Evolutionary conservation across 1,140 invertebrate species (phyloP).

Genomic region (Pachypeltis micranthus): DNA sequence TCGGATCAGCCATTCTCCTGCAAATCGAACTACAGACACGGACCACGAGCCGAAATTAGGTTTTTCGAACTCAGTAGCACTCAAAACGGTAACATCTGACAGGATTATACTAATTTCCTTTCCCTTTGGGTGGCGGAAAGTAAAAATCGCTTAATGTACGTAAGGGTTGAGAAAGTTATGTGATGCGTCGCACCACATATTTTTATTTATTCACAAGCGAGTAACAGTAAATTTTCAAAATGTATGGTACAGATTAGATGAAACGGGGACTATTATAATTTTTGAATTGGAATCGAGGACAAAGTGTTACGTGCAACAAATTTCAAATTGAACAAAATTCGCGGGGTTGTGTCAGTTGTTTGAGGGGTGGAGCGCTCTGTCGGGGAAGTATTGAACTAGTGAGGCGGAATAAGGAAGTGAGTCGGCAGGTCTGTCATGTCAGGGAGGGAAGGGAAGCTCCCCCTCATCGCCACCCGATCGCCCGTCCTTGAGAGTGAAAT

Average conservation of each 20-base stretch:
- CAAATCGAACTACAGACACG: too few species aligned
- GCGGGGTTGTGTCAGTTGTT: neutral
- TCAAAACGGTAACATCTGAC: too few species aligned
- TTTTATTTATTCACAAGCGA: neutral
- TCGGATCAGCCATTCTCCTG: too few species aligned
- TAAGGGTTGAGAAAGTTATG: neutral
- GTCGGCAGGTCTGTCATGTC: neutral
- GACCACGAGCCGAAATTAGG: too few species aligned
- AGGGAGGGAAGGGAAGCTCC: too few species aligned
- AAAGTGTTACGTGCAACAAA: neutral
- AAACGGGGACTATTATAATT: neutral
- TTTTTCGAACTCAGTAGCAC: too few species aligned
- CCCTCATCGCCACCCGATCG: too few species aligned
- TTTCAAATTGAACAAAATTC: neutral
- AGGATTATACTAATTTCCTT: too few species aligned
- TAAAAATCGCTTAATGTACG: too few species aligned
- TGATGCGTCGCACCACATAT: neutral
- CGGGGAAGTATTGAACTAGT: neutral
- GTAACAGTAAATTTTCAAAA: too few species aligned
- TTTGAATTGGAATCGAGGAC: neutral
- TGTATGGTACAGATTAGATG: neutral
- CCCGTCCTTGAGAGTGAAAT: neutral
- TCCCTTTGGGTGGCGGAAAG: too few species aligned
- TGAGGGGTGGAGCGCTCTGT: neutral
- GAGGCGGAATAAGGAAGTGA: neutral